These are phyloP conservation scores for Drosophila pachea DNA, from an alignment of 1,140 invertebrate genomes.

Conservation along the genomic window DNA sequence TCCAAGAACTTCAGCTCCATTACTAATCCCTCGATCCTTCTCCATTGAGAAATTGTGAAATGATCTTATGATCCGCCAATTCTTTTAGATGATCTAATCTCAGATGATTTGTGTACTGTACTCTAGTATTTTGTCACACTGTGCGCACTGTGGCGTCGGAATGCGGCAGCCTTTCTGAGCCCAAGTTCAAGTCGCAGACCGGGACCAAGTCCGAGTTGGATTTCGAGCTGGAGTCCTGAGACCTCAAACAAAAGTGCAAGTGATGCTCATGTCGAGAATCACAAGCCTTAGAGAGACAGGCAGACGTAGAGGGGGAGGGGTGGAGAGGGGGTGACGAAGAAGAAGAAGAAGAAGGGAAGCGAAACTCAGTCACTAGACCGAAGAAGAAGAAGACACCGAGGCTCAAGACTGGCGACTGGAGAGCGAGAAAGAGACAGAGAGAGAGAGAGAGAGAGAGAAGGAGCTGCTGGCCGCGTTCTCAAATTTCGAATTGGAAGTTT, in stretches of 20 bases:
- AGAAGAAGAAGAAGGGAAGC: constrained; percentile 4
- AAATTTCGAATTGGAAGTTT: constrained; percentile 49
- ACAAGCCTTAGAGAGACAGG: constrained; percentile 30
- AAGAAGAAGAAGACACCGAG: constrained; percentile 5
- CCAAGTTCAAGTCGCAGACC: constrained; percentile 1
- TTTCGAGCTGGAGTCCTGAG: constrained; percentile 12
- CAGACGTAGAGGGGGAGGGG: not conserved
- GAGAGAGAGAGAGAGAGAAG: not conserved
- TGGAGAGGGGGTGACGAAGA: not conserved
- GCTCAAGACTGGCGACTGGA: constrained; percentile 8
- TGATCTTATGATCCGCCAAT: too few relatives aligned
- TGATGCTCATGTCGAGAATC: constrained; percentile 74
- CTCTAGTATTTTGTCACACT: constrained; percentile 2
- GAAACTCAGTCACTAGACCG: constrained; percentile 51
- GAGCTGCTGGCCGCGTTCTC: constrained; percentile 14
- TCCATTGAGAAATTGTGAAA: too few relatives aligned
- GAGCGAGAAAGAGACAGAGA: not conserved
- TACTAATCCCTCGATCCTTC: too few relatives aligned
- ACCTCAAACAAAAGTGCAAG: constrained; percentile 72
- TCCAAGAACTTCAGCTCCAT: too few relatives aligned
- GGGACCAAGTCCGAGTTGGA: not conserved
- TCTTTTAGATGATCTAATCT: too few relatives aligned
- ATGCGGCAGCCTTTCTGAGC: constrained; percentile 38
- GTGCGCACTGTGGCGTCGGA: constrained; percentile 21
- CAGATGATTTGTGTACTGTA: too few relatives aligned